A percentile compares a stretch with the other conserved stretches of the same genome.
Conservation (phyloP, 2,888 invertebrate genomes). For the Eupithecia dodoneata region DNA sequence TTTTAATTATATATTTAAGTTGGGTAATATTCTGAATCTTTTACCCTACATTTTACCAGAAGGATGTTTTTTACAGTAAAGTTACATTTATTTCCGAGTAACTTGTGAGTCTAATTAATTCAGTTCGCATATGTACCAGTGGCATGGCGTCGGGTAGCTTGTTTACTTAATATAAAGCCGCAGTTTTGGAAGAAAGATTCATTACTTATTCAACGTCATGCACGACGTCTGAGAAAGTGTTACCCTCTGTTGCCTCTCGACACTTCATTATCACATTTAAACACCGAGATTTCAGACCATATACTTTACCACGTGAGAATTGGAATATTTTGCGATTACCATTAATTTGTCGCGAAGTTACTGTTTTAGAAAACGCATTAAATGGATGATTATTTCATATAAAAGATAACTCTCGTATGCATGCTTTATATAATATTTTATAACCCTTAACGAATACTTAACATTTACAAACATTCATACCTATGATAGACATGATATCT, state of each 20-base stretch:
- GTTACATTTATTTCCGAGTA: background rate
- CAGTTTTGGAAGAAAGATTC: conserved; percentile 58
- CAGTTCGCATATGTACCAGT: conserved; percentile 43
- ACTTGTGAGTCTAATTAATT: conserved; percentile 35
- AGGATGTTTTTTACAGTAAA: background rate
- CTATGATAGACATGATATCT: no score
- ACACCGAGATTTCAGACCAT: conserved; percentile 58
- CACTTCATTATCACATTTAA: conserved; percentile 73
- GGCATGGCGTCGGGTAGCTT: conserved; percentile 47
- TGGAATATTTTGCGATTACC: conserved; percentile 10
- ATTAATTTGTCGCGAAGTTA: conserved; percentile 8
- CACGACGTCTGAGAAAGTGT: conserved; percentile 58
- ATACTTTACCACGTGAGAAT: conserved; percentile 33
- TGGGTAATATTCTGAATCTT: background rate
- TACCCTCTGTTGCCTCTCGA: conserved; percentile 54
- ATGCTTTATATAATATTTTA: no score
- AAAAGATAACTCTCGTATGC: no score
- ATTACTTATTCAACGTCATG: conserved; percentile 74
- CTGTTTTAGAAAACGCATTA: background rate
- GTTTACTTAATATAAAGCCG: conserved; percentile 56
- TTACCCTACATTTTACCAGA: background rate
- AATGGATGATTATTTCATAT: no score
- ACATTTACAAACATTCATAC: no score
- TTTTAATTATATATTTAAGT: no score
- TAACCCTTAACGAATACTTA: no score